Percentiles rank a stretch among this genome's conserved stretches.
These are phyloP conservation scores for Noctua janthe DNA, from an alignment of 2,888 invertebrate species.

Conservation along the genomic window DNA sequence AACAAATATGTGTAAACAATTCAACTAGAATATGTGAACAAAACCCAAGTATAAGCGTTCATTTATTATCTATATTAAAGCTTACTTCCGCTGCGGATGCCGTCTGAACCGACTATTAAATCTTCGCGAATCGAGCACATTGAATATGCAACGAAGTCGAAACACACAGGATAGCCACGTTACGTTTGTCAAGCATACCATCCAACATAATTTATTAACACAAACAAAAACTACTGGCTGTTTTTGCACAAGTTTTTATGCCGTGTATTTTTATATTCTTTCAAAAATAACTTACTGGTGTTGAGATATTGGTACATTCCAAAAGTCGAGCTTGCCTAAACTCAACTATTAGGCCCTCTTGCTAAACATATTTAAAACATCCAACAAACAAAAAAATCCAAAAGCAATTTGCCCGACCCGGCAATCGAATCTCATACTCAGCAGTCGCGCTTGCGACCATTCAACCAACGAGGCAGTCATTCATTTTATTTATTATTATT, in stretches of 20 bases:
- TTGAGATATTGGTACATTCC: neutral
- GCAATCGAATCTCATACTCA: no score
- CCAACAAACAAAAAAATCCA: no score
- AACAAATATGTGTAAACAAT: neutral
- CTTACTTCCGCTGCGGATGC: conserved; percentile 80
- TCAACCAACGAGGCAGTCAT: no score
- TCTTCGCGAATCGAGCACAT: conserved; percentile 76
- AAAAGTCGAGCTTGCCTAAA: neutral
- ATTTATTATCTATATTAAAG: conserved; percentile 79
- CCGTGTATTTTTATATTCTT: conserved; percentile 12
- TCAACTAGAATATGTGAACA: conserved; percentile 60
- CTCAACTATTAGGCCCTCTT: no score
- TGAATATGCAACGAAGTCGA: conserved; percentile 80
- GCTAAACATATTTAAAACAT: no score
- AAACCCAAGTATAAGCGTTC: conserved; percentile 73
- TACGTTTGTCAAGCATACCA: conserved; percentile 62
- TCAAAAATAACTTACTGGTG: neutral
- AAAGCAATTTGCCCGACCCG: no score
- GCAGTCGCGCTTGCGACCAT: no score
- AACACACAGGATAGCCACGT: conserved; percentile 70
- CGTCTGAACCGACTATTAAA: conserved; percentile 77
- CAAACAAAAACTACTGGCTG: conserved; percentile 31
- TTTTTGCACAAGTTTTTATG: conserved; percentile 21
- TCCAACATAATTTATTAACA: conserved; percentile 51
- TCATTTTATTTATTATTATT: no score